Evolutionary conservation across 2,797 vertebrate species (phyloP).

Genomic region (Phylloscopus collybita): DNA sequence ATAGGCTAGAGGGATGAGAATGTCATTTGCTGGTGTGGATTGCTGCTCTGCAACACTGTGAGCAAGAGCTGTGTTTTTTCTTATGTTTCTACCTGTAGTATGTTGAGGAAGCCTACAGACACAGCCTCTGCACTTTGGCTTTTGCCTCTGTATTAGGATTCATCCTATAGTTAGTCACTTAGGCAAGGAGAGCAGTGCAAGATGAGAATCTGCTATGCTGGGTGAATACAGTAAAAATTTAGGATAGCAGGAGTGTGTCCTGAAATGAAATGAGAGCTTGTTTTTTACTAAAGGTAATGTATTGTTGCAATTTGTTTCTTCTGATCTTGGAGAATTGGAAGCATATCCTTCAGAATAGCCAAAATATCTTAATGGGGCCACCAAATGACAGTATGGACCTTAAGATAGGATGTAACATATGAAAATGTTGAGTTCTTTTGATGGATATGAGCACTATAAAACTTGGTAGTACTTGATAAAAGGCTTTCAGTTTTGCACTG

Average conservation of each 20-base stretch:
- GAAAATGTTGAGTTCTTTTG: neutral
- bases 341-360: neutral
- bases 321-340: neutral
- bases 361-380: neutral
- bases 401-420: neutral
- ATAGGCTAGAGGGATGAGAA: neutral
- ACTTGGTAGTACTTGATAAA: neutral
- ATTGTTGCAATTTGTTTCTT: neutral
- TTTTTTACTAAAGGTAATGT: neutral
- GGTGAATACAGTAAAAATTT: neutral
- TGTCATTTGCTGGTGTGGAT: neutral
- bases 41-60: neutral
- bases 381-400: neutral
- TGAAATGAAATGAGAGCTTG: neutral
- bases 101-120: neutral
- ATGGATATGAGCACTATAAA: neutral
- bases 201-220: neutral
- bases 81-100: neutral
- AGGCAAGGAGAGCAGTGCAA: neutral
- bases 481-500: neutral
- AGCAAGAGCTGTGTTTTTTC: neutral
- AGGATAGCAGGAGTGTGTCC: neutral
- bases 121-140: neutral
- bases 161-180: neutral
- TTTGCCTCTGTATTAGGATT: neutral